Base-by-base conservation (phyloP, 2,113 vertebrate species). In the Syrrhaptes paradoxus region DNA sequence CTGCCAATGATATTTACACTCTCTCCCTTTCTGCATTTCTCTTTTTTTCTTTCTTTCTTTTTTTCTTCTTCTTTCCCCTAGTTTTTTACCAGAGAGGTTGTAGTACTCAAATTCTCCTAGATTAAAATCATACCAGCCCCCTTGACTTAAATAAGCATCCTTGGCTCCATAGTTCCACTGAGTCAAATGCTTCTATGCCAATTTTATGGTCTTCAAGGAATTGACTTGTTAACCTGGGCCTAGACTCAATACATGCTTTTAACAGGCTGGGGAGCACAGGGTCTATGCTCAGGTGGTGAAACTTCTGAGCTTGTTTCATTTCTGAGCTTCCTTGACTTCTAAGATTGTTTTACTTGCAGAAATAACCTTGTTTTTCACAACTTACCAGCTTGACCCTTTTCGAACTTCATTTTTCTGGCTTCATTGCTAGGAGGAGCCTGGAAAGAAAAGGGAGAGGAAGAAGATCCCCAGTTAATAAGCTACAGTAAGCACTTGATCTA, bases 1-100 rank as follows among this genome's bases (percentile, higher is more conserved):
- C 91, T 95, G 85, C 73, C 92, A 91, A 66, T 18, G 20, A 65
- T 85, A 96, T 85, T 90, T 89, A 72, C 70, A 82, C n/a, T 65
- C 22, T 32, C 9, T 85, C 34, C 5, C 6, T 85, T 29, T 57
- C 38, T 74, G 21, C 12, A 26, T 62, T 87, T 51, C 34, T n/a
- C 8, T 22, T 25, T 5, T 8, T 52, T 62, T 84, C 48, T 18
- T 28, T 41, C 5, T 10, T 43, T 13, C 6, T 8, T 26, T 11
- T 5, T 34, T 36, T 20, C 25, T 7, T 17, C 9, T 43, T 17
- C 3, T 41, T 34, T 10, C 15, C 6, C 12, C 17, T 9, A 61
- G 4, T 5, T 86, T 81, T 84, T 77, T 72, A 48, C 8, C 10
- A 0, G 54, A 57, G 74, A 49, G 2, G 1, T 85, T 89, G 9